Base-by-base conservation (phyloP, 1,140 invertebrate species). In the Pogonognathellus flavescens region DNA sequence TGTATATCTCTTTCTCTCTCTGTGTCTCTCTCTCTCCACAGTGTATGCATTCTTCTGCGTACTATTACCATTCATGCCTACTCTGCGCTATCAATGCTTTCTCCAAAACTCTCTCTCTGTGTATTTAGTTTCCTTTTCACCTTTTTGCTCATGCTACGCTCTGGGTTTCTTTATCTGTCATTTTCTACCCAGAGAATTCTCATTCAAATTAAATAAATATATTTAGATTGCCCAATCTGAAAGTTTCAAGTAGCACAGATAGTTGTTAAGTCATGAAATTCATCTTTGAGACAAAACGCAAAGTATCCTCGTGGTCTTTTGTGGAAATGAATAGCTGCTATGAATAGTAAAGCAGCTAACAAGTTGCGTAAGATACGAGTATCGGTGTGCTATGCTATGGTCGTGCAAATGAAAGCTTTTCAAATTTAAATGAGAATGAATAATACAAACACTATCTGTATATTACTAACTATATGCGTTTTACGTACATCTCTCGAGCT, bases 201-300 rank as follows among this genome's bases (percentile, higher is more conserved):
- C 31, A 16, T 8, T 49, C 70, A 76, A 76, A 50, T 76, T 76
- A 76, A 76, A 76, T 16, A 76, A 66, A 76, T 76, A 76, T 49
- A 76, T 76, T 76, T 76, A 76, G 70, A 76, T 76, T 76, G 70
- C 70, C 20, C 18, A 55, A 16, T 55, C 53, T 62, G 18, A 62
- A 62, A n/a, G 14, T 31, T 25, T 20, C 10, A 20, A 49, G 41
- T 49, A 62, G 18, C 14, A 10, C 59, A 18, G n/a, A 16, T 49
- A 50, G 14, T 31, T 41, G 7, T 31, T 31, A 25, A 3, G 25
- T 41, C 22, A 25, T 70, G 22, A 22, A 76, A 76, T 25, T 76
- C 25, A 76, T 50, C 16, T 31, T 76, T 50, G 14, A 7, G 25
- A 1, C 5, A n/a, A 70, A 76, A 76, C 13, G 41, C 41, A 76